Evolutionary conservation across 2,888 invertebrate genomes (phyloP), one percentile per base, ranked within the genome.

Genomic region (Oscheius myriophilus): DNA sequence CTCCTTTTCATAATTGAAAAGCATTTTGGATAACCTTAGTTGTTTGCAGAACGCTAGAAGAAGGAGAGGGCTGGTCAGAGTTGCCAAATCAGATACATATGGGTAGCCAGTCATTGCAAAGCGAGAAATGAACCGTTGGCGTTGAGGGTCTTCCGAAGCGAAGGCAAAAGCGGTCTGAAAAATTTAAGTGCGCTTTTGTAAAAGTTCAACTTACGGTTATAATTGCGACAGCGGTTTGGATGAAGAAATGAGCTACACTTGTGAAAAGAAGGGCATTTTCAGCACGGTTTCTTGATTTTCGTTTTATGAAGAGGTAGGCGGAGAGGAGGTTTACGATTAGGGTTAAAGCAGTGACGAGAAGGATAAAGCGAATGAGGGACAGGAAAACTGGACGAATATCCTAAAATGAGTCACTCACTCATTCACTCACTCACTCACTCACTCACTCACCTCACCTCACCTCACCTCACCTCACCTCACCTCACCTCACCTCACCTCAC

Each of bases 41-140:
- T 59, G 67, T 61, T 52, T 67, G 45, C 67, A 52, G 42, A 67
- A 67, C 9, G 67, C 61, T 12, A 67, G 23, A 9, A 67, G 61
- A 26, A 67, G 61, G n/a, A 67, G 53, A 9, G 67, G 67, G 25
- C 67, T 67, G 18, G 61, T 67, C 14, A 67, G 61, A 9, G 67
- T 67, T 21, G 67, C 67, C 43, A 61, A 14, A 45, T 67, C 67
- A 2, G 59, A 61, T n/a, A 67, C 67, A 61, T 67, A 67, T 2
- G 67, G 67, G 49, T 67, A 67, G 42, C 67, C 67, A n/a, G 53
- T 52, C 67, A 67, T 53, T 7, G 67, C 67, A n/a, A 67, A 61
- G 12, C 61, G 59, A 6, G 54, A 54, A 9, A 67, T 67, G 11
- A 51, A 49, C 26, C 25, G 42, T 14, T 33, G 49, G 18, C 61